These are phyloP conservation scores for Mizuhopecten yessoensis DNA, from an alignment of 1,140 invertebrate species.

Conservation along the genomic window DNA sequence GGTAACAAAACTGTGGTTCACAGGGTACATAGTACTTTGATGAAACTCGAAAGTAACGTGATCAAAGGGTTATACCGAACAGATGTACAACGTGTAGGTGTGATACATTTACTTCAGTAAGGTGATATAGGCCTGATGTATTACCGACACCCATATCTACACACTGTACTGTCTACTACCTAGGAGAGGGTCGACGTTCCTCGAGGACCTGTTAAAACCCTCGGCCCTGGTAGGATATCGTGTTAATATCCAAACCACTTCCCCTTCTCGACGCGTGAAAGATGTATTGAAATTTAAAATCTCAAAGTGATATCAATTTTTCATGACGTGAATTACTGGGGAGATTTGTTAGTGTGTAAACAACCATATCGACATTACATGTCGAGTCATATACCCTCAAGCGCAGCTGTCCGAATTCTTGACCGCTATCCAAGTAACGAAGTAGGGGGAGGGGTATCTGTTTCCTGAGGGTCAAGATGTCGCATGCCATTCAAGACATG, in stretches of 20 bases:
- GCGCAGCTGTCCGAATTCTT: constrained; percentile 6
- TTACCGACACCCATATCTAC: background rate
- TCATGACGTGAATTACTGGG: constrained; percentile 6
- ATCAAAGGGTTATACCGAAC: background rate
- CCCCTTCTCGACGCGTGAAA: background rate
- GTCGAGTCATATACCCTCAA: background rate
- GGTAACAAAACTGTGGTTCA: background rate
- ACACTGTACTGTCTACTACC: background rate
- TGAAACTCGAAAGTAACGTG: background rate
- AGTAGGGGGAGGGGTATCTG: background rate
- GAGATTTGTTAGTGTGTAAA: constrained; percentile 27
- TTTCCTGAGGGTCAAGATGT: constrained; percentile 6
- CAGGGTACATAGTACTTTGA: too few relatives aligned
- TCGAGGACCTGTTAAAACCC: background rate
- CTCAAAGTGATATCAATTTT: background rate
- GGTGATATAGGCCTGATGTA: background rate
- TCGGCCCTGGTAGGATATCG: background rate
- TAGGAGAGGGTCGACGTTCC: background rate
- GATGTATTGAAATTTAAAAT: background rate
- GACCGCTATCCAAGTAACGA: background rate
- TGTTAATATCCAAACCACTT: background rate
- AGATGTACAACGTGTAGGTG: background rate
- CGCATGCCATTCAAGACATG: background rate
- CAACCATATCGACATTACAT: background rate
- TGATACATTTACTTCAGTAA: background rate